Evolutionary conservation across 2,797 vertebrate species (phyloP).

Genomic region (Lepilemur septentrionalis): DNA sequence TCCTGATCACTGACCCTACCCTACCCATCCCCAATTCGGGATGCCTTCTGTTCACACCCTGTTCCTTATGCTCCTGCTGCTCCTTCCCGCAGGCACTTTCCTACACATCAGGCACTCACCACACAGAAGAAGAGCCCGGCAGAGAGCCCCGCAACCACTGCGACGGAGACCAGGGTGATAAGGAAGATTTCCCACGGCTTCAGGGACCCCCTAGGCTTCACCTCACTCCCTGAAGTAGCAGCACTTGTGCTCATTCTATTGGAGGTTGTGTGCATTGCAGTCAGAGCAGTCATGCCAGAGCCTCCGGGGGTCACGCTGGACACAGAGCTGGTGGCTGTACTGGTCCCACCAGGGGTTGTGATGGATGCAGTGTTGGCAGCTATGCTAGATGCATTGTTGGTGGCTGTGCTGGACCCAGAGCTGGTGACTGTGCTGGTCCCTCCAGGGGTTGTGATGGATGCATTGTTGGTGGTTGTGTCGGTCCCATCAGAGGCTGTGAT

Average conservation of each 20-base stretch:
- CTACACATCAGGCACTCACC: slow-evolving; percentile 19
- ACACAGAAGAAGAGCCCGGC: slow-evolving; percentile 43
- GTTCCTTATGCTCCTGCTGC: neutral
- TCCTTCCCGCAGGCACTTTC: neutral
- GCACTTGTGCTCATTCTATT: neutral
- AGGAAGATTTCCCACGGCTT: slow-evolving; percentile 61
- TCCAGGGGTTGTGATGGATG: accelerated
- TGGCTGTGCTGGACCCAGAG: accelerated
- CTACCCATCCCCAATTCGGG: neutral
- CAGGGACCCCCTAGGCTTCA: neutral
- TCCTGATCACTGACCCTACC: neutral
- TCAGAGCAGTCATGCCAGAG: neutral
- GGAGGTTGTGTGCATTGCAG: neutral
- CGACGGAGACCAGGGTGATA: neutral
- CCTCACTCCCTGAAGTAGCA: neutral
- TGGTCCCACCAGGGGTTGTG: accelerated
- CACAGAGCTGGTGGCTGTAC: neutral
- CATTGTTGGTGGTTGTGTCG: accelerated
- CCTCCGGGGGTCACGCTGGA: accelerated
- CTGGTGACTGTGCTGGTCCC: accelerated
- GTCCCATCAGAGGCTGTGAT: too few relatives aligned
- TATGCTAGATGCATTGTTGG: accelerated
- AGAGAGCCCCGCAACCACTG: neutral
- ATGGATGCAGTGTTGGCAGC: accelerated
- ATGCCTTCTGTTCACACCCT: neutral